Percentiles rank a stretch among this genome's conserved stretches.
Evolutionary conservation across 1,140 invertebrate genomes (phyloP).

Genomic region (Bombus balteatus): DNA sequence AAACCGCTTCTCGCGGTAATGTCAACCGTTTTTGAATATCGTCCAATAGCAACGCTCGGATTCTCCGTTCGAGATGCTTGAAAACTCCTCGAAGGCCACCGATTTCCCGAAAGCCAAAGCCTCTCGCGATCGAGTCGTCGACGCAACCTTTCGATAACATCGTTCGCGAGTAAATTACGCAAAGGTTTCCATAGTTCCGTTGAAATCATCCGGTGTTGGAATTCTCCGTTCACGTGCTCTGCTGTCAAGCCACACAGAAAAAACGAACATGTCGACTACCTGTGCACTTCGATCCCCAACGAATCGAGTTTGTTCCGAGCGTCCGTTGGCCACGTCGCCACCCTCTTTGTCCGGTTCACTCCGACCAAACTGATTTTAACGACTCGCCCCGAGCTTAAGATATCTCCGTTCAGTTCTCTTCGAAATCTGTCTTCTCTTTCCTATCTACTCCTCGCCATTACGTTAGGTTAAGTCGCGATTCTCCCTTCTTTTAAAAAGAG

Average conservation of each 20-base stretch:
- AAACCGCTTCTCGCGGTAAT: conserved; percentile 35
- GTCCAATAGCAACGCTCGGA: conserved; percentile 43
- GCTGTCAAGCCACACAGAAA: conserved; percentile 7
- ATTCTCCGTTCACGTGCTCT: background rate
- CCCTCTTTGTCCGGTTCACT: background rate
- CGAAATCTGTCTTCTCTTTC: background rate
- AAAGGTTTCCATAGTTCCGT: no score
- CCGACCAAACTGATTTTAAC: conserved; percentile 13
- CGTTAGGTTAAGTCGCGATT: background rate
- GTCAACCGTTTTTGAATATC: conserved; percentile 54
- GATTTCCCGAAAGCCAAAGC: background rate
- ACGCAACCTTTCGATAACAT: background rate
- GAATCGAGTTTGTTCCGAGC: conserved; percentile 33
- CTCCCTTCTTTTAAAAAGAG: background rate
- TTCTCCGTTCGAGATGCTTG: background rate
- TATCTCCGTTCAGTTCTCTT: background rate
- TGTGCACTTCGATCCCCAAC: conserved; percentile 24
- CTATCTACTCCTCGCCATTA: background rate
- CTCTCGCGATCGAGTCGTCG: background rate
- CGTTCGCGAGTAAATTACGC: background rate
- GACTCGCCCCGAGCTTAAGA: background rate
- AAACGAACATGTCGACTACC: conserved; percentile 27
- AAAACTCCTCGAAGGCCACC: background rate
- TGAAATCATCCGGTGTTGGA: background rate
- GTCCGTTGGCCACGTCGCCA: conserved; percentile 26